Base-by-base conservation (phyloP, 2,797 vertebrate species). In the Pogoniulus pusillus region DNA sequence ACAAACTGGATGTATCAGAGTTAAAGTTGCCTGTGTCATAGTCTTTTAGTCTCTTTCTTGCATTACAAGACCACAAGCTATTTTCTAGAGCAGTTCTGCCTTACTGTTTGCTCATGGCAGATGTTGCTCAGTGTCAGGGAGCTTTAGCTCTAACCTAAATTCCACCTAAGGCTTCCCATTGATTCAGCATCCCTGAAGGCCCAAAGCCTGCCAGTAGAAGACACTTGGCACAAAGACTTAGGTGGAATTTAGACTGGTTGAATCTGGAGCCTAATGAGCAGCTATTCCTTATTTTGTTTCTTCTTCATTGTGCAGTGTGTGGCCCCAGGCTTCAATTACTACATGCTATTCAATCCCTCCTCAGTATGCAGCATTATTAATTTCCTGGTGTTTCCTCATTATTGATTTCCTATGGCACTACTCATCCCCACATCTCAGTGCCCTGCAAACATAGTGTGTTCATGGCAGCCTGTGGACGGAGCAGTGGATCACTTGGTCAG, bases 241-340 rank as follows among this genome's bases (percentile, higher is more conserved):
- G 87, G 93, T 94, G 85, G 87, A 95, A 96, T 92, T 93, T n/a
- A 89, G 89, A 83, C 94, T 8, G 13, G 91, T 70, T 95, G 89
- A 81, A 92, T 95, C 95, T 85, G 70, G 87, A 93, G 70, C 43
- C 47, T 93, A 96, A 95, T 57, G 57, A 94, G 77, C 68, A 93
- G 68, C 77, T 91, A 94, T 91, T 93, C 89, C 92, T 87, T 89
- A 92, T 93, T 95, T 92, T 94, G 82, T 96, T 95, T 92, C 83
- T 89, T 91, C 77, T 74, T 95, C 82, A 95, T 94, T 96, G 93
- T 95, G 92, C 82, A 84, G 70, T 94, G 68, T 2, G 9, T 93
- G 87, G 91, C 95, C 91, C 64, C 80, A 0, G 93, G 94, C 92
- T 64, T 94, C 81, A 96, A 83, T 95, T 94, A 94, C 80, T 76